Evolutionary conservation across 2,113 vertebrate species (phyloP), one percentile per base, ranked within the genome.

Genomic region (Peromyscus leucopus): DNA sequence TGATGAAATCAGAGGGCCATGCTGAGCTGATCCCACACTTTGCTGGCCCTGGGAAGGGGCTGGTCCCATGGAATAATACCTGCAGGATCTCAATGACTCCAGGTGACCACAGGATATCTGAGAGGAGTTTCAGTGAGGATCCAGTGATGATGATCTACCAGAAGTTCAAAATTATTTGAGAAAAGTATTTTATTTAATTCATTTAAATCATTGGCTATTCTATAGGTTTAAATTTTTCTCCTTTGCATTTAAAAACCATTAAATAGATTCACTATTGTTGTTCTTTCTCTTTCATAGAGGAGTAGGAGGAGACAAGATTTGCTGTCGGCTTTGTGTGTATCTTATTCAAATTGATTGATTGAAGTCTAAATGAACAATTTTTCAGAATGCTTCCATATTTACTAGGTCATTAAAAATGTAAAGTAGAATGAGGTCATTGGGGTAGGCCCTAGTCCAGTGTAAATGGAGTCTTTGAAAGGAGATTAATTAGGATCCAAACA

Each of bases 201-300:
- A 51, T 51, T 51, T 51, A 94, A 95, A 93, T 59, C 9, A 83
- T 10, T 76, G 10, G 36, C 17, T 92, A 86, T 48, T 86, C 12
- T 48, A 3, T 88, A 91, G 0, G 9, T 75, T 92, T 24, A 55
- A 74, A 24, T 74, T 91, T 90, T 22, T 79, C 28, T 84, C 28
- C 26, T 93, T 93, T 31, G 7, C 71, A 21, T 90, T 91, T 59
- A 42, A 24, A 36, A 86, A 90, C 59, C 31, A 94, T 90, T 88
- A 91, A 85, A 57, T 42, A 33, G 78, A 5, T 28, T 16, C 7
- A 86, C 2, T 17, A 3, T 8, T 67, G 2, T 33, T 46, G 16
- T 36, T 48, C 42, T 1, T 65, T 51, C 48, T 76, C 8, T 57
- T 80, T 83, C 24, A n/a, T 12, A 86, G 42, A 31, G 84, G 61